Conservation (phyloP, 2,797 vertebrate genomes). For the Benthosema pterotum region DNA sequence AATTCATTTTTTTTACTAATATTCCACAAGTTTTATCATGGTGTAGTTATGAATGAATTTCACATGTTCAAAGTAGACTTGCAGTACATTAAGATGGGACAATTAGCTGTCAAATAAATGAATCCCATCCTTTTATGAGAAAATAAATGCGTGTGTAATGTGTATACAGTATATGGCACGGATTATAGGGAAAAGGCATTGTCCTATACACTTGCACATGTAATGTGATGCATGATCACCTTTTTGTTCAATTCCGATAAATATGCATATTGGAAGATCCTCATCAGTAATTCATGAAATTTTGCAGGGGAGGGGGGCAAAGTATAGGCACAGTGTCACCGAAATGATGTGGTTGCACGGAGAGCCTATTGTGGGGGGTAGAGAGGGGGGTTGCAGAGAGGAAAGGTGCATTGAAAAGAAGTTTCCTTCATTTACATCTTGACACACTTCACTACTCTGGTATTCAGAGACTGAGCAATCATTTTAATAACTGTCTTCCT, state of each 20-base stretch:
- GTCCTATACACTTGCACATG: constrained; percentile 26
- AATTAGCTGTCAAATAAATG: constrained; percentile 28
- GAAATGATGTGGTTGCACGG: constrained; percentile 52
- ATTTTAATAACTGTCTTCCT: constrained; percentile 77
- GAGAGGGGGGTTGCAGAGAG: constrained; percentile 32
- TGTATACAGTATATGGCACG: no score
- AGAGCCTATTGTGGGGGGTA: constrained; percentile 47
- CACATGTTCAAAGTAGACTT: no score
- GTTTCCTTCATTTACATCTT: constrained; percentile 77
- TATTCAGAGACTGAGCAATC: constrained; percentile 72
- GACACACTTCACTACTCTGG: constrained; percentile 79
- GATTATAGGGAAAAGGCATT: constrained; percentile 28
- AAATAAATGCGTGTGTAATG: constrained; percentile 4
- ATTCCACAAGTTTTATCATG: neutral
- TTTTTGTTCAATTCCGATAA: constrained; percentile 39
- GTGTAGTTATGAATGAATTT: neutral
- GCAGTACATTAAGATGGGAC: neutral
- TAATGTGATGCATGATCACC: constrained; percentile 44
- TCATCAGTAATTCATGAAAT: constrained; percentile 69
- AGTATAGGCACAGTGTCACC: constrained; percentile 58
- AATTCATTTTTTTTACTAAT: neutral
- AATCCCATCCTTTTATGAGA: constrained; percentile 14
- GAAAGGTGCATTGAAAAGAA: constrained; percentile 65
- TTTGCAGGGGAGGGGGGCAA: constrained; percentile 51
- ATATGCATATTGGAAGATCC: constrained; percentile 45